Conservation (phyloP, 2,888 invertebrate species). For the Artemia sinica region DNA sequence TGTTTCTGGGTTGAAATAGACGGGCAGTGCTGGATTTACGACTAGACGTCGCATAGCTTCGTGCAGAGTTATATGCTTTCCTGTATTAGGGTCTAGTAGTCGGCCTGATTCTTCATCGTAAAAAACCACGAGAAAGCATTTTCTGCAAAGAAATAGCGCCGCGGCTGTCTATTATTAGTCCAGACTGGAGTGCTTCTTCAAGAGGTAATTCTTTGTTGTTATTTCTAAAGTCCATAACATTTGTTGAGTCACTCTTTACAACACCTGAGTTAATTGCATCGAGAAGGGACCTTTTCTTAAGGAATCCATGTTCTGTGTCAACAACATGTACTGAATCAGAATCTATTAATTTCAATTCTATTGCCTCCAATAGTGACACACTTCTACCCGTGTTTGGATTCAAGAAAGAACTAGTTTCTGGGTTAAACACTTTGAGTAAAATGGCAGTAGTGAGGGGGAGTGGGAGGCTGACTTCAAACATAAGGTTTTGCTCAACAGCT, state of each 20-base stretch:
- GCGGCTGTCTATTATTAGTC: conserved; percentile 48
- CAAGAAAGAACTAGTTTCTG: conserved; percentile 57
- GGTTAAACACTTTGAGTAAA: conserved; percentile 59
- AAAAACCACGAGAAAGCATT: conserved; percentile 62
- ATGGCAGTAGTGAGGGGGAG: conserved; percentile 63
- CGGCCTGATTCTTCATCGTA: conserved; percentile 64
- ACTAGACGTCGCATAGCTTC: conserved; percentile 64
- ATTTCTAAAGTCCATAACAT: conserved; percentile 44
- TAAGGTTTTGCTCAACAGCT: conserved; percentile 62
- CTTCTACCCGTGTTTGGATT: conserved; percentile 61
- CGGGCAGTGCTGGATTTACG: conserved; percentile 51
- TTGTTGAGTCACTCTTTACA: conserved; percentile 33
- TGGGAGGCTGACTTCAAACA: conserved; percentile 63
- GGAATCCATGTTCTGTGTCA: conserved; percentile 53
- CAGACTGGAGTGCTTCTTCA: conserved; percentile 34
- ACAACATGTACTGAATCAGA: conserved; percentile 64
- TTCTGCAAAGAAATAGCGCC: conserved; percentile 57
- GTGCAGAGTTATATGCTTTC: conserved; percentile 58
- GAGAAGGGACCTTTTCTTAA: conserved; percentile 55
- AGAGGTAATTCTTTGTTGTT: conserved; percentile 39
- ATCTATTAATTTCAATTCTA: conserved; percentile 61
- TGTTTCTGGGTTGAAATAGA: conserved; percentile 26
- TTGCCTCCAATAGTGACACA: conserved; percentile 61
- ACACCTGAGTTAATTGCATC: conserved; percentile 59
- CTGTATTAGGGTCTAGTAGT: conserved; percentile 60